Evolutionary conservation across 2,113 vertebrate genomes (phyloP).

Genomic region (Vimba vimba): DNA sequence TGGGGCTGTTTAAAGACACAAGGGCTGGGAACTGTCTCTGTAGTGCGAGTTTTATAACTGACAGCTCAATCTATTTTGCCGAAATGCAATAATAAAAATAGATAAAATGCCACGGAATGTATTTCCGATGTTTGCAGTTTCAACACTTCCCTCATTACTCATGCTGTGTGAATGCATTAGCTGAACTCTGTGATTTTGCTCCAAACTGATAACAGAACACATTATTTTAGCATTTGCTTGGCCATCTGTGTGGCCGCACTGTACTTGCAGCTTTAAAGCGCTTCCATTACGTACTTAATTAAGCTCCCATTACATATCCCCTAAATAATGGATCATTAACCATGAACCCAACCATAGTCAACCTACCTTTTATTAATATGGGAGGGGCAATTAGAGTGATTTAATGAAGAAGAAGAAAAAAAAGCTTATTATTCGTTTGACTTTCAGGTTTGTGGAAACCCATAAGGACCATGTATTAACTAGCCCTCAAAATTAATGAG

Average conservation of each 20-base stretch:
- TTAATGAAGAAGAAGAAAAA: constrained; percentile 56
- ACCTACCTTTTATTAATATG: constrained; percentile 52
- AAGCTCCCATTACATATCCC: constrained; percentile 35
- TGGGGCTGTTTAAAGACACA: neutral
- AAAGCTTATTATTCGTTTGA: constrained; percentile 1
- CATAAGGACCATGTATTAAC: neutral
- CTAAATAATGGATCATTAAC: constrained; percentile 41
- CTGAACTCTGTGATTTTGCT: constrained; percentile 9
- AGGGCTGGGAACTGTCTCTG: neutral
- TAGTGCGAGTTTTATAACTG: constrained; percentile 3
- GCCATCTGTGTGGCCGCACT: constrained; percentile 9
- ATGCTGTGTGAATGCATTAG: constrained; percentile 7
- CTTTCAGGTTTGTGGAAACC: constrained; percentile 16
- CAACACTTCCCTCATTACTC: constrained; percentile 19
- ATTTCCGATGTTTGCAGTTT: constrained; percentile 8
- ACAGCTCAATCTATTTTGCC: constrained; percentile 14
- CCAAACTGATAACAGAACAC: neutral
- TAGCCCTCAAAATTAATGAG: constrained; percentile 28
- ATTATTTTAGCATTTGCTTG: constrained; percentile 32
- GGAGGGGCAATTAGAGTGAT: constrained; percentile 51
- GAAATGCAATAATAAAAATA: constrained; percentile 13
- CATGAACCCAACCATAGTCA: constrained; percentile 53
- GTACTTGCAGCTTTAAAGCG: neutral
- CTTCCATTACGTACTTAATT: constrained; percentile 42
- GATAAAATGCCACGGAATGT: neutral